Conservation (phyloP, 2,888 invertebrate genomes). For the Cerastis rubricosa region DNA sequence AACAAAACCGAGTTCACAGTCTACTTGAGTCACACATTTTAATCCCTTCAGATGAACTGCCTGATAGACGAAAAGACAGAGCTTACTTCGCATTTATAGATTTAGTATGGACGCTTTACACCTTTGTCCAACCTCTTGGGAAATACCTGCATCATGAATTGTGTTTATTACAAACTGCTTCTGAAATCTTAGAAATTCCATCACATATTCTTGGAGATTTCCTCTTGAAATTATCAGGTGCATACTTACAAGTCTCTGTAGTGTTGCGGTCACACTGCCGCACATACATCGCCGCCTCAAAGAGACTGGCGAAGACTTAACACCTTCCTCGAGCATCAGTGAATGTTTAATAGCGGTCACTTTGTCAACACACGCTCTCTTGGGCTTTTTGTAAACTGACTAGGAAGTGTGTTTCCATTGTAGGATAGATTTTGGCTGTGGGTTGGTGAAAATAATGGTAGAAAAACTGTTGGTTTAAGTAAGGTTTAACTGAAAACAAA, state of each 20-base stretch:
- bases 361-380: slow-evolving; percentile 85
- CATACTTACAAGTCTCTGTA: slow-evolving; percentile 47
- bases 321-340: slow-evolving; percentile 81
- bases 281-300: slow-evolving; percentile 65
- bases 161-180: not conserved
- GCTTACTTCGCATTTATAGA: not conserved
- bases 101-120: not conserved
- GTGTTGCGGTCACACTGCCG: slow-evolving; percentile 43
- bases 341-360: slow-evolving; percentile 89
- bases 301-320: slow-evolving; percentile 72
- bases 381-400: slow-evolving; percentile 82
- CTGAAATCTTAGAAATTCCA: slow-evolving; percentile 27
- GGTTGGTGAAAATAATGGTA: too few species aligned
- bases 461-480: not conserved
- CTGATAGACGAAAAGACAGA: not conserved
- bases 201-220: slow-evolving; percentile 46
- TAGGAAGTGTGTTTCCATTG: slow-evolving; percentile 75
- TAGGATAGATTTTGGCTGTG: not conserved
- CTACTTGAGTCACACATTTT: not conserved
- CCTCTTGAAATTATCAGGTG: slow-evolving; percentile 64
- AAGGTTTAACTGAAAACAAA: not conserved
- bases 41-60: not conserved
- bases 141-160: not conserved
- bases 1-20: not conserved
- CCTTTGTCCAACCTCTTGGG: not conserved